Evolutionary conservation across 2,888 invertebrate species (phyloP).

Genomic region (Leptura quadrifasciata): DNA sequence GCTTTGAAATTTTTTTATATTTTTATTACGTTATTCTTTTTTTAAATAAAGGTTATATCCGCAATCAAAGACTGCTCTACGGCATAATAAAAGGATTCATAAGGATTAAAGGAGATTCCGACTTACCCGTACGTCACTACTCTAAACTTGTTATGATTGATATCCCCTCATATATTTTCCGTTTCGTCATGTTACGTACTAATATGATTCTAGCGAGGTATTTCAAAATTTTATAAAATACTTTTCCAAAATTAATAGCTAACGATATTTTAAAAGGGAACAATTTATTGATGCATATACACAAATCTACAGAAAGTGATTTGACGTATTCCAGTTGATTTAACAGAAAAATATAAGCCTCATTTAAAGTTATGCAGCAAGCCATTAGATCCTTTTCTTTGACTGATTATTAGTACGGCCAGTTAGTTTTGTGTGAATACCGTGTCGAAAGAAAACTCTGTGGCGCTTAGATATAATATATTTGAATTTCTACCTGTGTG

Average conservation of each 20-base stretch:
- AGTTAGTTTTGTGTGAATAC: conserved; percentile 63
- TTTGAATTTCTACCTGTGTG: conserved; percentile 44
- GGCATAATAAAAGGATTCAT: too few species aligned
- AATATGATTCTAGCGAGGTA: background rate
- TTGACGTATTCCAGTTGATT: conserved; percentile 35
- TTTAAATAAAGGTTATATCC: too few species aligned
- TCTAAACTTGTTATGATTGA: background rate
- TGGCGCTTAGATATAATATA: conserved; percentile 58
- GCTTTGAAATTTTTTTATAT: too few species aligned
- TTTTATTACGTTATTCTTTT: too few species aligned
- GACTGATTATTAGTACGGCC: conserved; percentile 60
- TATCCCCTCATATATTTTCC: background rate
- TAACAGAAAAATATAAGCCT: conserved; percentile 34
- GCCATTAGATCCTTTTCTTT: conserved; percentile 49
- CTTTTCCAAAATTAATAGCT: background rate
- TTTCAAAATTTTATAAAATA: background rate
- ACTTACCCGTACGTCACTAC: background rate
- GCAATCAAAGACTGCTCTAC: too few species aligned
- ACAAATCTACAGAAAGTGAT: conserved; percentile 16
- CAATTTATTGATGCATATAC: conserved; percentile 14
- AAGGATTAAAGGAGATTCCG: too few species aligned
- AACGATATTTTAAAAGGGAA: conserved; percentile 3
- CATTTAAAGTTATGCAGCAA: conserved; percentile 34
- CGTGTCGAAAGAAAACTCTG: conserved; percentile 63
- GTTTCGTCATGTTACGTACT: background rate